phyloP scores from a whole-genome alignment of 2,797 vertebrate species.

The Falco cherrug region DNA sequence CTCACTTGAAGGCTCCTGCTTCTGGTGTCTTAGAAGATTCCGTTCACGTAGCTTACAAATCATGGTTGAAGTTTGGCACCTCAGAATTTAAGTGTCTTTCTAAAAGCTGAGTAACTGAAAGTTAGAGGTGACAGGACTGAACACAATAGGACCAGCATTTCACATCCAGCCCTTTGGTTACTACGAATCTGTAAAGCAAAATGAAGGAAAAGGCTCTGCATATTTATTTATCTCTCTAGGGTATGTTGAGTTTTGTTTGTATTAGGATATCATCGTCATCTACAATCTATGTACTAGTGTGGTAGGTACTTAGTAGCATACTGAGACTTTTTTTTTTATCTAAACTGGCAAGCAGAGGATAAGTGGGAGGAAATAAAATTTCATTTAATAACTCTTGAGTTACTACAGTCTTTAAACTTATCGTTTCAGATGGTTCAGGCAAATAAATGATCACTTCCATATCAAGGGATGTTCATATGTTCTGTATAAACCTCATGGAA shows the following conservation, averaged over 20 bases:
- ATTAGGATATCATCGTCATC: not conserved
- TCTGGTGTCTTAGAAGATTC: not conserved
- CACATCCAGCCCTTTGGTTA: not conserved
- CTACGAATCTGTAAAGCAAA: not conserved
- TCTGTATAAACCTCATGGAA: constrained; percentile 97
- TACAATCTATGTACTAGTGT: not conserved
- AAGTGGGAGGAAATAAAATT: not conserved
- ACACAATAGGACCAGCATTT: not conserved
- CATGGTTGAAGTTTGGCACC: not conserved
- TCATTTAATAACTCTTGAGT: not conserved
- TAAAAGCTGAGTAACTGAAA: not conserved
- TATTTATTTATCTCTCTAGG: not conserved
- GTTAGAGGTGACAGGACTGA: not conserved
- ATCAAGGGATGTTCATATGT: constrained; percentile 97
- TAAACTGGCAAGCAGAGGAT: not conserved
- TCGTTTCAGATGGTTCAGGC: constrained; percentile 94
- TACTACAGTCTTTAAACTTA: constrained; percentile 54
- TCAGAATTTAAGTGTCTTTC: not conserved
- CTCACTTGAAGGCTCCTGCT: not conserved
- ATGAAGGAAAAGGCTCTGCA: not conserved
- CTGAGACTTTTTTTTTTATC: not conserved
- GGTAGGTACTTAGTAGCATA: not conserved
- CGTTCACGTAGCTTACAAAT: not conserved
- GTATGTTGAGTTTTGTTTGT: not conserved
- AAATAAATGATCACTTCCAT: constrained; percentile 96